phyloP scores from a whole-genome alignment of 2,797 vertebrate genomes.

The Falco novaeseelandiae region DNA sequence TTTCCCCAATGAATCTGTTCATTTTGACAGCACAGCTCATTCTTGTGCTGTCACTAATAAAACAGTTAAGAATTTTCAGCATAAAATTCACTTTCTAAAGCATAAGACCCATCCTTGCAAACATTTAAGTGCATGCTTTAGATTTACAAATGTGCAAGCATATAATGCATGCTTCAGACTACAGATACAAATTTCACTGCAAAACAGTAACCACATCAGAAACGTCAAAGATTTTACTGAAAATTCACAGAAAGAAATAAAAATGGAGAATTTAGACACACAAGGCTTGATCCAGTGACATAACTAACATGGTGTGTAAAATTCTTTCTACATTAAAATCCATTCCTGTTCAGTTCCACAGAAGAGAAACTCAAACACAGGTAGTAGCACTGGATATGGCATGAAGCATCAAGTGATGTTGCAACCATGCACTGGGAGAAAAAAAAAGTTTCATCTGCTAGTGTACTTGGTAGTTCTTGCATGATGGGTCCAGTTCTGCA shows the following conservation, averaged over 20 bases:
- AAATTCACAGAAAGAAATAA: background rate
- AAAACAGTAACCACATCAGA: background rate
- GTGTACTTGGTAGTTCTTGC: background rate
- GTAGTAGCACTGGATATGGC: background rate
- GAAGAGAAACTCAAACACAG: background rate
- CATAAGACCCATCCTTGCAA: background rate
- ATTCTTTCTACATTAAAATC: background rate
- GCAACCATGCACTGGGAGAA: background rate
- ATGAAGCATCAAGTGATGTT: fast-evolving
- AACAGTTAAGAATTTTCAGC: background rate
- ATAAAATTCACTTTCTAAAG: background rate
- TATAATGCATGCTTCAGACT: background rate
- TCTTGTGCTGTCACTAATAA: background rate
- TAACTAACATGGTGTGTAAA: background rate
- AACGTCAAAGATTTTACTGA: background rate
- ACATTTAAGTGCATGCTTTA: background rate
- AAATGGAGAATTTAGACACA: background rate
- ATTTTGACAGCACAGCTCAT: background rate
- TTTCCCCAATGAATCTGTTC: background rate
- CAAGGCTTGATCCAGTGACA: background rate
- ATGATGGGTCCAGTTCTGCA: background rate
- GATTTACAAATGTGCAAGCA: background rate
- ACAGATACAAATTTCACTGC: background rate
- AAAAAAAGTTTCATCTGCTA: background rate
- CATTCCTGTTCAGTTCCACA: background rate